Percentiles rank a stretch among this genome's conserved stretches.
phyloP scores from a whole-genome alignment of 2,113 vertebrate species.

The Heterochromis multidens region DNA sequence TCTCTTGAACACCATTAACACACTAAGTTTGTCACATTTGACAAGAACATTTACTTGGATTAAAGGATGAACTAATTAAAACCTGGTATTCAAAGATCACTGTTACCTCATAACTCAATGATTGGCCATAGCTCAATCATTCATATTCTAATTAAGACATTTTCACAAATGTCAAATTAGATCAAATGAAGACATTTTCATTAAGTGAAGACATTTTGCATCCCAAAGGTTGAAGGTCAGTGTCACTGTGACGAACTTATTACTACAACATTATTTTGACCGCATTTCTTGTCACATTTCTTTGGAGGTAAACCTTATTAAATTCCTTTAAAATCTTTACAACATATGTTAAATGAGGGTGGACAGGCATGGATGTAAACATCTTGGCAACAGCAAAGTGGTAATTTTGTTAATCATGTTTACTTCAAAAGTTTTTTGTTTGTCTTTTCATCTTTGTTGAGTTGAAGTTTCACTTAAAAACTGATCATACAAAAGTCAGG shows the following conservation, averaged over 20 bases:
- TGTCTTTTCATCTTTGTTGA: neutral
- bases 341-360: neutral
- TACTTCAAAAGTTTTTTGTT: neutral
- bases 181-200: neutral
- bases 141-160: neutral
- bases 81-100: neutral
- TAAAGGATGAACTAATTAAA: neutral
- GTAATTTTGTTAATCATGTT: neutral
- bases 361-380: neutral
- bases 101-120: neutral
- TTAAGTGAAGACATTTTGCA: neutral
- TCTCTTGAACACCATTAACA: neutral
- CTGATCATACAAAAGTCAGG: rapidly evolving
- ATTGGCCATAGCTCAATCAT: neutral
- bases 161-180: neutral
- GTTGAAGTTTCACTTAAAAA: neutral
- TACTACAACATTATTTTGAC: too few relatives aligned
- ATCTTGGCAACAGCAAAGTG: neutral
- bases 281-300: neutral
- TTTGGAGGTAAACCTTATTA: neutral
- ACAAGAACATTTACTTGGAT: neutral
- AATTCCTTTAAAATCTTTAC: neutral
- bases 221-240: neutral
- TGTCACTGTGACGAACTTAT: neutral
- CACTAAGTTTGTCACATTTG: neutral